A percentile compares a stretch with the other conserved stretches of the same genome.
Conservation (phyloP, 92 coral and sea anemone species). For the Meandrina meandrites region DNA sequence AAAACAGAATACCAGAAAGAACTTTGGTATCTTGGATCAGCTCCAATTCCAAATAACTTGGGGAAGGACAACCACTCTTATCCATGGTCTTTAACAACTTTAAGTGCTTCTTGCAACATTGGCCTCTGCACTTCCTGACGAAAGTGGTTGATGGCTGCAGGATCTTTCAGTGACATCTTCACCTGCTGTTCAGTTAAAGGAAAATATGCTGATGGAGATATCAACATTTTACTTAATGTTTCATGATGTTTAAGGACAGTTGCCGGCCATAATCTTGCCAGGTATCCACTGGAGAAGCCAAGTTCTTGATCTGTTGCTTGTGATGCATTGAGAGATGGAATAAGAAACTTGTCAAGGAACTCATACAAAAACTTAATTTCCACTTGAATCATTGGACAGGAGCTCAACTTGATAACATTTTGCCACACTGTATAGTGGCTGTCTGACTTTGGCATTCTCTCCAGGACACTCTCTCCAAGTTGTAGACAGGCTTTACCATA, state of each 20-base stretch:
- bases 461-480: slow-evolving; percentile 30
- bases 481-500: slow-evolving; percentile 37
- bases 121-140: slow-evolving; percentile 6
- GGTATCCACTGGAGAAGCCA: slow-evolving; percentile 16
- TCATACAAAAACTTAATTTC: slow-evolving; percentile 4
- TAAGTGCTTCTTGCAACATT: background rate
- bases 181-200: background rate
- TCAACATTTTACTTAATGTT: slow-evolving; percentile 7
- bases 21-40: slow-evolving; percentile 40
- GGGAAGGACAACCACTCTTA: background rate
- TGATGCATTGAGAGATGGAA: slow-evolving; percentile 3
- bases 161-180: background rate
- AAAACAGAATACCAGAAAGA: slow-evolving; percentile 35
- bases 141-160: background rate
- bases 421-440: slow-evolving; percentile 24
- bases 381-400: slow-evolving; percentile 37
- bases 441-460: slow-evolving; percentile 27
- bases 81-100: background rate
- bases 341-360: slow-evolving; percentile 16
- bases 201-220: background rate
- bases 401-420: slow-evolving; percentile 31
- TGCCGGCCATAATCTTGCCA: slow-evolving; percentile 20
- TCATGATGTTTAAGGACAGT: background rate
- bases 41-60: slow-evolving; percentile 10
- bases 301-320: slow-evolving; percentile 11